Evolutionary conservation across 2,797 vertebrate genomes (phyloP), one percentile per base, ranked within the genome.

Genomic region (Mallotus villosus): DNA sequence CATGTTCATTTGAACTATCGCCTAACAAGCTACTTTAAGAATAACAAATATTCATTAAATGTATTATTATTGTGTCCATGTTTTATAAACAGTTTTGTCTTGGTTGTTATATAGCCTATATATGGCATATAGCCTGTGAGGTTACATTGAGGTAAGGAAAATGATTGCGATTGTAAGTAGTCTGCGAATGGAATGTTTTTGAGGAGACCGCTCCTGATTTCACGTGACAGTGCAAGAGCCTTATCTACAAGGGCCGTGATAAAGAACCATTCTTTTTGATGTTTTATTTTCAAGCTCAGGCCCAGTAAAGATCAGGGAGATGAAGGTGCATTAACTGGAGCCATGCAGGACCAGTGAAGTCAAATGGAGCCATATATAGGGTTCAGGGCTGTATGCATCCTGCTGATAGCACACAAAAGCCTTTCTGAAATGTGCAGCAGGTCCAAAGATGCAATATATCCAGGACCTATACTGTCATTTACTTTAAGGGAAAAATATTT

Each of bases 201-300:
- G 81, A 85, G 75, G 32, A 77, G 75, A 76, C 84, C 83, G 78
- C 76, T 76, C 57, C 81, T 90, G 88, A 90, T 89, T 91, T 84
- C 79, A 84, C 85, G 84, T 90, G 91, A 89, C 89, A 88, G 87
- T 80, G 84, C 24, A 81, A 89, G 74, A 73, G 75, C 75, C 87
- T 88, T 92, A 91, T 91, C 88, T 88, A 84, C 78, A 85, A 78
- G 76, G 80, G 76, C 85, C 79, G 81, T 71, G 85, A 86, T 88
- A 84, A 89, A 89, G 86, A 85, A 85, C 85, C 79, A 74, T 83
- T 74, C 76, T 84, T 82, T 88, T 85, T 84, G 89, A 90, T 90
- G 88, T 91, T 87, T 88, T 86, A 88, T 87, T 81, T 85, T 84
- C 74, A 84, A 88, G 87, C 82, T 78, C 84, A 68, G 85, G 86